Percentiles rank a stretch among this genome's conserved stretches.
phyloP scores from a whole-genome alignment of 1,140 invertebrate genomes.

The Rhyzopertha dominica region DNA sequence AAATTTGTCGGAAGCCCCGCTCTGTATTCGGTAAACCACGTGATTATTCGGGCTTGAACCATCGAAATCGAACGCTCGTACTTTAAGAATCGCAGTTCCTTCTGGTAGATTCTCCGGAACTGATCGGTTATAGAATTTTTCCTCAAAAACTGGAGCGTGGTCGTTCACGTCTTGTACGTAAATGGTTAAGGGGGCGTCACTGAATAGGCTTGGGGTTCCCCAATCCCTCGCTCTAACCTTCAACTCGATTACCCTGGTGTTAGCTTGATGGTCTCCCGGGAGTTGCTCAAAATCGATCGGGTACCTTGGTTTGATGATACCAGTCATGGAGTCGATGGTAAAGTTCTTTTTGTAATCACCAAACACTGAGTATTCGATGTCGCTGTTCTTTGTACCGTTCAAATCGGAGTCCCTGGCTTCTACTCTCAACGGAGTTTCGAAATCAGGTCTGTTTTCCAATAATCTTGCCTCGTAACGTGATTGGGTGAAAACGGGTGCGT shows the following conservation, averaged over 20 bases:
- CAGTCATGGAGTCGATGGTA: conserved; percentile 68
- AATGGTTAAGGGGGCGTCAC: conserved; percentile 69
- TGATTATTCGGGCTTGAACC: conserved; percentile 81
- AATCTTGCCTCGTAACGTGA: conserved; percentile 79
- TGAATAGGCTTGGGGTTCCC: conserved; percentile 69
- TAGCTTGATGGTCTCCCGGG: conserved; percentile 53
- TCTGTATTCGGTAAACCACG: conserved; percentile 81
- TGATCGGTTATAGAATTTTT: conserved; percentile 64
- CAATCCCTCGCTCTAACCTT: conserved; percentile 74
- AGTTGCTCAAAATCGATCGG: conserved; percentile 78
- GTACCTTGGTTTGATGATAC: conserved; percentile 61
- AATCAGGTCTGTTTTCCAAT: conserved; percentile 72
- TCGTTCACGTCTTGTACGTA: conserved; percentile 88
- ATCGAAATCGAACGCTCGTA: conserved; percentile 77
- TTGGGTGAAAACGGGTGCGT: conserved; percentile 75
- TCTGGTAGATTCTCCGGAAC: conserved; percentile 78
- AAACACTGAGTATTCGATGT: conserved; percentile 71
- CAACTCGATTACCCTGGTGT: conserved; percentile 66
- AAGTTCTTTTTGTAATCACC: conserved; percentile 75
- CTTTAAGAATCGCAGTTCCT: conserved; percentile 74
- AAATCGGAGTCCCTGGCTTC: conserved; percentile 83
- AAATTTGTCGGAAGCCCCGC: conserved; percentile 88
- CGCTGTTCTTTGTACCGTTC: conserved; percentile 81
- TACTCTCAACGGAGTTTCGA: conserved; percentile 69
- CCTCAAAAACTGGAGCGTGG: conserved; percentile 74